Percentiles rank a stretch among this genome's conserved stretches.
Conservation (phyloP, 2,888 invertebrate genomes). For the Spialia ferax region DNA sequence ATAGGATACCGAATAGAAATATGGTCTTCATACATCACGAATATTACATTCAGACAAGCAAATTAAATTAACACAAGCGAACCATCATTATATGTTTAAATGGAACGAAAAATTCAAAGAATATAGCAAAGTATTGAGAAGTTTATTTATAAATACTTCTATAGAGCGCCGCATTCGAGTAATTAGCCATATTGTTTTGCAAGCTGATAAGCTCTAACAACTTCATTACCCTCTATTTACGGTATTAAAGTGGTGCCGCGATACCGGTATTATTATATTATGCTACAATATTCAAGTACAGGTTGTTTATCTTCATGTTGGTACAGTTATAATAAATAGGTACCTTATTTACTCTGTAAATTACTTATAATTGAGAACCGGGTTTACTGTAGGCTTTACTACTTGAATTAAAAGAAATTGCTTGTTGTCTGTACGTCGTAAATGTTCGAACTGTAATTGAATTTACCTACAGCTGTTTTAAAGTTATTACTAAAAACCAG, state of each 20-base stretch:
- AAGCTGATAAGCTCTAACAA: slow-evolving; percentile 28
- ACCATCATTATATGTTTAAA: background rate
- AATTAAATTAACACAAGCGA: background rate
- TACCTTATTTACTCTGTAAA: background rate
- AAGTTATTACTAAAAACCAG: too few relatives aligned
- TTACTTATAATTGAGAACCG: background rate
- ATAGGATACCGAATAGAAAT: too few relatives aligned
- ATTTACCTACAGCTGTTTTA: too few relatives aligned
- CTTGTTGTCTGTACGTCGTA: too few relatives aligned
- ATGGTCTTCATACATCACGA: too few relatives aligned
- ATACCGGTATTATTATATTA: slow-evolving; percentile 12
- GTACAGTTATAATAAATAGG: slow-evolving; percentile 6
- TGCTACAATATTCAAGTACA: slow-evolving; percentile 9
- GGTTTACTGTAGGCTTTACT: background rate
- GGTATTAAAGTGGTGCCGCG: slow-evolving; percentile 20
- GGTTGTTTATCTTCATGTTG: slow-evolving; percentile 11
- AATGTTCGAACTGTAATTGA: too few relatives aligned
- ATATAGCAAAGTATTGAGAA: background rate
- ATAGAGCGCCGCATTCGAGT: slow-evolving; percentile 14
- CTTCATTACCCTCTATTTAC: slow-evolving; percentile 27
- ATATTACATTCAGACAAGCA: too few relatives aligned
- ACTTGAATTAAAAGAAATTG: background rate
- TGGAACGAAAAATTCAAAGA: background rate
- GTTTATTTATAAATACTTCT: slow-evolving; percentile 23
- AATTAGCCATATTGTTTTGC: slow-evolving; percentile 31